Conservation (phyloP, 2,113 vertebrate species). For the Scatophagus argus region DNA sequence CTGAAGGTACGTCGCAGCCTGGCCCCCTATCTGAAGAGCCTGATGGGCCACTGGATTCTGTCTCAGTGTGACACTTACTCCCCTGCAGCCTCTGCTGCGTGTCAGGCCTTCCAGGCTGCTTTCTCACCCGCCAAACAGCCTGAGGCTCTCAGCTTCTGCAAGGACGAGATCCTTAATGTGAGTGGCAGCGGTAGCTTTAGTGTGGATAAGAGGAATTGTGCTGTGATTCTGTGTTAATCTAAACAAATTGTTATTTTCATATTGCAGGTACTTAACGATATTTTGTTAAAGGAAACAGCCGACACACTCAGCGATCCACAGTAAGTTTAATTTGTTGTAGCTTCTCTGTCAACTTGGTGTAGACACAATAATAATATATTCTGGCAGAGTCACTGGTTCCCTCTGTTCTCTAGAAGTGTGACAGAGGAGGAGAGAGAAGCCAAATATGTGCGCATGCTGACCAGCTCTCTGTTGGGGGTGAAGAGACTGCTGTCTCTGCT, state of each 20-base stretch:
- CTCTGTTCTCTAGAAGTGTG: conserved; percentile 84
- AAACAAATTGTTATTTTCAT: neutral
- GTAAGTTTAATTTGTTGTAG: conserved; percentile 79
- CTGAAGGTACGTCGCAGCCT: conserved; percentile 95
- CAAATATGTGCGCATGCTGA: conserved; percentile 92
- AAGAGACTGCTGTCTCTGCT: conserved; percentile 90
- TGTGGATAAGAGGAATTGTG: rapidly evolving
- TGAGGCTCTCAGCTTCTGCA: conserved; percentile 95
- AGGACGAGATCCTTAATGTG: conserved; percentile 93
- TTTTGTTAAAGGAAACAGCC: conserved; percentile 93
- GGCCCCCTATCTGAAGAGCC: conserved; percentile 94
- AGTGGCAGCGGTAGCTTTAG: conserved; percentile 69
- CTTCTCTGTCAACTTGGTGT: neutral
- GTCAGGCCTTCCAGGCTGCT: conserved; percentile 92
- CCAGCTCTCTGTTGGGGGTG: conserved; percentile 93
- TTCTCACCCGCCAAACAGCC: conserved; percentile 94
- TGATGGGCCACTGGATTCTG: conserved; percentile 99
- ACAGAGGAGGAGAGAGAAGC: conserved; percentile 93
- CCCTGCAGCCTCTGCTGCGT: conserved; percentile 93
- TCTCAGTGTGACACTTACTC: conserved; percentile 95
- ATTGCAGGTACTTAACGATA: conserved; percentile 92
- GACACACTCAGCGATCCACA: conserved; percentile 95
- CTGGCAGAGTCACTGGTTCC: neutral
- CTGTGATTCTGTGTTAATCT: too few species aligned
- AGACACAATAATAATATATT: neutral